Evolutionary conservation across 2,113 vertebrate genomes (phyloP), one percentile per base, ranked within the genome.

Genomic region (Cyphomyrus plagiostoma): DNA sequence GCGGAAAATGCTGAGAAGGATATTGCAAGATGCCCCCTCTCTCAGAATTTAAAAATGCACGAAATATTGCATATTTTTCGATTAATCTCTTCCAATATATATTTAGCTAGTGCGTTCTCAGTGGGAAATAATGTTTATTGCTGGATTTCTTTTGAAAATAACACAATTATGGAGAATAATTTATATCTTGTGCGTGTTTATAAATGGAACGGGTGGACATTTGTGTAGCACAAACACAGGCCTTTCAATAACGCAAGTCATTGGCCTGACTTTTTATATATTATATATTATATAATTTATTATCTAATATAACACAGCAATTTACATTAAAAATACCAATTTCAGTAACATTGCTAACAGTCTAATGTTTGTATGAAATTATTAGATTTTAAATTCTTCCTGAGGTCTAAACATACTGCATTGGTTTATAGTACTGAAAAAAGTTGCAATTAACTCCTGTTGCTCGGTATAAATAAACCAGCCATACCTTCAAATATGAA

Each of bases 401-500:
- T 42, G 35, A 42, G 35, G 74, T 42, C 13, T 80, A 6, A 42
- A 19, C 74, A 35, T 80, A 19, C 2, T 17, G 30, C 17, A 80
- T 80, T 42, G 1, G 11, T 42, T 7, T 80, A 86, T 48, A 45
- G 19, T 4, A 86, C 45, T 30, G 58, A 48, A 66, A 89, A 30
- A 49, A 77, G 46, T 35, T 89, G 26, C 11, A 42, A 89, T 39
- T 8, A 84, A 10, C 10, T 84, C n/a, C 50, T 17, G 10, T 58
- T 86, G 7, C 74, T 39, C 10, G 45, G 88, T 39, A 56, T 70
- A 89, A 70, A 88, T 17, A 88, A 87, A 90, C 80, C 26, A 86
- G 39, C 26, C 82, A 89, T 90, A 86, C 58, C 42, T 89, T 50
- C 39, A 89, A 87, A 87, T 23, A 58, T 86, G 62, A 84, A 26